phyloP scores from a whole-genome alignment of 2,888 invertebrate species.

The Tinea pellionella region DNA sequence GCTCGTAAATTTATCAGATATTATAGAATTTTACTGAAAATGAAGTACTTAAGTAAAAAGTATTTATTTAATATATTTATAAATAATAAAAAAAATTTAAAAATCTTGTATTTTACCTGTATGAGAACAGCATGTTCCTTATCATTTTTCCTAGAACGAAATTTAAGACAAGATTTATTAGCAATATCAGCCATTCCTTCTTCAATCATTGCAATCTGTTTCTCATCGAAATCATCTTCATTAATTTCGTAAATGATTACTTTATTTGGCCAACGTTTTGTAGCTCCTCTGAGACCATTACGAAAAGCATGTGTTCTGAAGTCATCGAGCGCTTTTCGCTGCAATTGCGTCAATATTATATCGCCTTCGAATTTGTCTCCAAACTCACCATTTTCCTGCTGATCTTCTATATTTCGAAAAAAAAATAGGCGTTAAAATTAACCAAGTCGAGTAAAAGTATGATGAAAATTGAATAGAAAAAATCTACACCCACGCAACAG shows the following conservation, averaged over 20 bases:
- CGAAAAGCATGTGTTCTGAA: constrained; percentile 25
- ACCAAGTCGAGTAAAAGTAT: too few relatives aligned
- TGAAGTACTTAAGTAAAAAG: too few relatives aligned
- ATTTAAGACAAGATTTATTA: constrained; percentile 52
- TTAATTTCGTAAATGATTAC: constrained; percentile 52
- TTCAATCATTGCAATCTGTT: constrained; percentile 45
- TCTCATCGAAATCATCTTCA: constrained; percentile 51
- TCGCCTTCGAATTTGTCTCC: constrained; percentile 64
- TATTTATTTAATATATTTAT: too few relatives aligned
- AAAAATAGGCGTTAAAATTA: not conserved
- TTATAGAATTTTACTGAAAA: too few relatives aligned
- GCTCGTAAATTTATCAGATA: too few relatives aligned
- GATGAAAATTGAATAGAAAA: too few relatives aligned
- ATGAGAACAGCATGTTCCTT: constrained; percentile 46
- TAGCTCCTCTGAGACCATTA: constrained; percentile 48
- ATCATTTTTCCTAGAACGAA: constrained; percentile 30
- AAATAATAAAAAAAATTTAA: too few relatives aligned
- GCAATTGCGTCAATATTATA: constrained; percentile 42
- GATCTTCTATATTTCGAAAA: not conserved
- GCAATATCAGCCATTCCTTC: constrained; percentile 50
- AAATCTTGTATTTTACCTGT: constrained; percentile 33
- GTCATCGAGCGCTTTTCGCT: constrained; percentile 31
- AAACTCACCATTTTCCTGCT: constrained; percentile 30
- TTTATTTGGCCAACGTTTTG: constrained; percentile 56
- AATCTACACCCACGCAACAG: too few relatives aligned